A percentile compares a stretch with the other conserved stretches of the same genome.
Evolutionary conservation across 2,888 invertebrate species (phyloP).

Genomic region (Drosophila silvestris): DNA sequence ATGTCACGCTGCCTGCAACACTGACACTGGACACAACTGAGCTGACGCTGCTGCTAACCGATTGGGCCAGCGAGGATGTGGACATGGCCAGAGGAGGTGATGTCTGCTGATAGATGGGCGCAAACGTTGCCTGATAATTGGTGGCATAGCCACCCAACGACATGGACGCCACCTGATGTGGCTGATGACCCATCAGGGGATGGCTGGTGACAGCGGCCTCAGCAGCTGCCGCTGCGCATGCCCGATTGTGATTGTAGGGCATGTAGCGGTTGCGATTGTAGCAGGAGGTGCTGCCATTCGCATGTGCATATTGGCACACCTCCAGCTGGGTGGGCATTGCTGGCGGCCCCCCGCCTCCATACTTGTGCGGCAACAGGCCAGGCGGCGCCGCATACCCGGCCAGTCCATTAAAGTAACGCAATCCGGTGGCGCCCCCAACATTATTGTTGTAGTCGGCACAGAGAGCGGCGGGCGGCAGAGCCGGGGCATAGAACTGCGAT

Average conservation of each 20-base stretch:
- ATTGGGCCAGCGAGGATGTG: not conserved
- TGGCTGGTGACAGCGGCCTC: conserved; percentile 51
- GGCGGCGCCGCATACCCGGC: conserved; percentile 44
- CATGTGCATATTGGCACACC: conserved; percentile 71
- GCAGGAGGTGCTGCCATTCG: conserved; percentile 62
- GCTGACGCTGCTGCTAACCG: not conserved
- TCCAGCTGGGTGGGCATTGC: conserved; percentile 43
- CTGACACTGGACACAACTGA: conserved; percentile 15
- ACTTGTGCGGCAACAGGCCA: conserved; percentile 43
- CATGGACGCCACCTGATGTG: conserved; percentile 17
- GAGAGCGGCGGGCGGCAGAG: conserved; percentile 23
- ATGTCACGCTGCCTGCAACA: conserved; percentile 5
- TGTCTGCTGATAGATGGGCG: conserved; percentile 72
- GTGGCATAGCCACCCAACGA: conserved; percentile 29
- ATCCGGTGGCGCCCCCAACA: conserved; percentile 14
- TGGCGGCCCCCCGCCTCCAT: conserved; percentile 13
- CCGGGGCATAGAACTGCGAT: conserved; percentile 31
- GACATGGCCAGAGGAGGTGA: conserved; percentile 35
- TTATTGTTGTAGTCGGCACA: conserved; percentile 59
- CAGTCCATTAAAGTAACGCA: conserved; percentile 56
- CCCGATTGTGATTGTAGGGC: conserved; percentile 82
- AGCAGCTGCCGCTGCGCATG: conserved; percentile 68
- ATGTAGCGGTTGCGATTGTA: conserved; percentile 83
- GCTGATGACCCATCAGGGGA: conserved; percentile 34
- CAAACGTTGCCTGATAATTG: conserved; percentile 52